These are phyloP conservation scores for Melanchra persicariae DNA, from an alignment of 2,888 invertebrate genomes.

Conservation along the genomic window DNA sequence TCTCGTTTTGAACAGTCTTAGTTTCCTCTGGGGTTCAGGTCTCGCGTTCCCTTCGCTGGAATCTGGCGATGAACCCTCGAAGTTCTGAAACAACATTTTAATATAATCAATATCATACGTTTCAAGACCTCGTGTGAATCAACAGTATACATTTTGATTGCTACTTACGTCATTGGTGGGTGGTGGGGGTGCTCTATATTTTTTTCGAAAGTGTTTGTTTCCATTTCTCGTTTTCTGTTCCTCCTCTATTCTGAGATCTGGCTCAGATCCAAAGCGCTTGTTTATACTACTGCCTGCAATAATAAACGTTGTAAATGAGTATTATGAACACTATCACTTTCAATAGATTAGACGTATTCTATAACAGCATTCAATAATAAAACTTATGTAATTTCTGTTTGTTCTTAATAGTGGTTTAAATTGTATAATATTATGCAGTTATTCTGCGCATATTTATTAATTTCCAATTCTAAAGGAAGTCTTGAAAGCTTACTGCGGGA, in stretches of 20 bases:
- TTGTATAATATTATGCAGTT: no score
- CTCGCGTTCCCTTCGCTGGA: constrained; percentile 89
- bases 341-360: no score
- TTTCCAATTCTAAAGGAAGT: no score
- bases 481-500: no score
- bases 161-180: constrained; percentile 84
- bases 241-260: constrained; percentile 91
- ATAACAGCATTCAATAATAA: no score
- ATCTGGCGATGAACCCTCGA: constrained; percentile 91
- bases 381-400: no score
- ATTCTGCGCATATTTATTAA: no score
- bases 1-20: constrained; percentile 94
- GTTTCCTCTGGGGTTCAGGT: constrained; percentile 89
- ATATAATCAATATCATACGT: not conserved
- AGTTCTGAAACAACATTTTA: constrained; percentile 74
- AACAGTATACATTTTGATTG: not conserved
- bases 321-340: no score
- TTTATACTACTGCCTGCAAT: constrained; percentile 80
- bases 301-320: not conserved
- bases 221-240: constrained; percentile 82
- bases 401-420: no score
- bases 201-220: constrained; percentile 92
- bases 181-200: constrained; percentile 94
- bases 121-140: no score
- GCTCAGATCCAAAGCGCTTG: constrained; percentile 94